Base-by-base conservation (phyloP, 92 coral and sea anemone species). In the Nematostella vectensis region DNA sequence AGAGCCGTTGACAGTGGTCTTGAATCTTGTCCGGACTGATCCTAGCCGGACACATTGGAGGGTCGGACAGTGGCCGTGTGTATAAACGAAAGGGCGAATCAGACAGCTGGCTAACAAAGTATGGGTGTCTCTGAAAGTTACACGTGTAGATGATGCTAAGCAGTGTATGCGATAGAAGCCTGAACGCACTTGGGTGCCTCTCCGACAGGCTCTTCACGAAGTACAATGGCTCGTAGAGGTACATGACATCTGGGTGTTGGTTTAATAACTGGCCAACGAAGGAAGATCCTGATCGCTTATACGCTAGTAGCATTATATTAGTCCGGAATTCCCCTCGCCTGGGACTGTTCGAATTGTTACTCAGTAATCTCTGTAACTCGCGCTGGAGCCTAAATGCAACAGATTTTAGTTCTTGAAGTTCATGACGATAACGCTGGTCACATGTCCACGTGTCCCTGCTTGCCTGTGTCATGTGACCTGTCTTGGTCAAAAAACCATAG, bases 281-380 rank as follows among this genome's bases (percentile, higher is more conserved):
- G 4, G 82, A 76, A 1, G 82, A 68, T 2, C 82, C 82, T 0
- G 82, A 76, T 1, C 82, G 76, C 52, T 76, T 68, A 31, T 76
- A 76, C 18, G 82, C 73, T 47, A 76, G 52, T 20, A 76, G 28
- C 4, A 76, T 53, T 26, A 51, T 50, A 68, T 61, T 56, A n/a
- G 67, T 44, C n/a, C 63, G 58, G 52, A 69, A 59, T 22, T 43
- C 48, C 39, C 30, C 17, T 48, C 38, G 6, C 6, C 15, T 33
- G 15, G 15, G 8, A 6, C 15, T 33, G 15, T 33, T 33, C 15
- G 40, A 33, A 15, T 15, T 33, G 15, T 33, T 33, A 6, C 8
- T 33, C 15, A 15, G 6, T 33, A 33, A 15, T 33, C 15, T 33
- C 15, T 15, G 6, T 15, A 33, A 33, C 15, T 33, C 40, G 40